These are phyloP conservation scores for Cladorhizidae sp. DNA, from an alignment of 37 sponge, comb jelly and placozoan species.

Conservation along the genomic window DNA sequence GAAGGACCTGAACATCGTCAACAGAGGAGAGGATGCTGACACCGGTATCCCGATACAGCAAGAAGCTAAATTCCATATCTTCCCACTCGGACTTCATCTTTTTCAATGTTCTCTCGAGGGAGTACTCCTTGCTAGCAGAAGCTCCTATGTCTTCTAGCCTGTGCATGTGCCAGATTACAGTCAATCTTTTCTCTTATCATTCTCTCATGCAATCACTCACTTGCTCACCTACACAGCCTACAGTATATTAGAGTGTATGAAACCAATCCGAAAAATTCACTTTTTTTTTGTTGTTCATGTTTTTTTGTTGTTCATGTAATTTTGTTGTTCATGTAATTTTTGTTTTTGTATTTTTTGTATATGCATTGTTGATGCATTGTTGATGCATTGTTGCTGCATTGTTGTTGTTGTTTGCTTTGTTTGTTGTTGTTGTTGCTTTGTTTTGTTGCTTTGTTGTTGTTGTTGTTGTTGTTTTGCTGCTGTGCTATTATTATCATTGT, in stretches of 20 bases:
- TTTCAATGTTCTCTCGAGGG: conserved; percentile 94
- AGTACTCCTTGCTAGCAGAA: conserved; percentile 94
- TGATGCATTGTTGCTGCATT: too few species aligned
- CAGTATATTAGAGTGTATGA: too few species aligned
- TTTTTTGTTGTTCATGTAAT: background rate
- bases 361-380: too few species aligned
- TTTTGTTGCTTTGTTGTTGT: too few species aligned
- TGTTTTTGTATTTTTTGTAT: too few species aligned
- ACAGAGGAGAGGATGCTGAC: conserved; percentile 91
- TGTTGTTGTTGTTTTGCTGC: background rate
- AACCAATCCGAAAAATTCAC: too few species aligned
- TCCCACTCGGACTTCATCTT: conserved; percentile 97
- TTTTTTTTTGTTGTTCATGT: background rate
- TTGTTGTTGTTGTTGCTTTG: too few species aligned
- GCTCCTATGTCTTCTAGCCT: conserved; percentile 94
- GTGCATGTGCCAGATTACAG: background rate
- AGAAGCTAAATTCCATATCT: conserved; percentile 79
- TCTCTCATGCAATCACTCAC: too few species aligned
- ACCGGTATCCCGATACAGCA: conserved; percentile 95
- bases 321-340: too few species aligned
- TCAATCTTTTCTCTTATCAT: too few species aligned
- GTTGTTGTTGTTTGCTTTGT: too few species aligned
- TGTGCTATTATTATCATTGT: background rate
- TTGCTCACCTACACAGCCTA: too few species aligned
- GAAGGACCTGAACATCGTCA: conserved; percentile 92